Base-by-base conservation (phyloP, 2,113 vertebrate species). In the Lasiurus cinereus region DNA sequence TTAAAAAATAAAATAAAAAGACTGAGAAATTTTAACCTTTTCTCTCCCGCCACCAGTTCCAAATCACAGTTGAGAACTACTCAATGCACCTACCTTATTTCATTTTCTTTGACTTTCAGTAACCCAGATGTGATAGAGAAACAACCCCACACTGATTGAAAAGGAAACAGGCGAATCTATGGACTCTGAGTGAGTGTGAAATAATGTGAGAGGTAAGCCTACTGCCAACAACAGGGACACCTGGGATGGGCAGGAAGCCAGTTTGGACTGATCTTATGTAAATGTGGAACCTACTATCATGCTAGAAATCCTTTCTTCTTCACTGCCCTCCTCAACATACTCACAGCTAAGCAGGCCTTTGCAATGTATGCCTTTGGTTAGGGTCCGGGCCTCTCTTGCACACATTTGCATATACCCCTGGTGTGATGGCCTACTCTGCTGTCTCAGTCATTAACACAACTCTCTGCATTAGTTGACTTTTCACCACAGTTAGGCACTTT, bases 401-500 rank as follows among this genome's bases (percentile, higher is more conserved):
- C 29, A 24, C 11, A 29, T n/a, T 69, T 56, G n/a, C n/a, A 88
- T 67, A 69, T 39, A 52, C 3, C 19, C 19, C 1, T 85, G 39
- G 13, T 15, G n/a, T 36, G 36, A 48, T 2, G 66, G 24, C 15
- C 22, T 6, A 1, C 48, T 46, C 29, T 64, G 33, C 12, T 54
- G 46, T 36, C 64, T 88, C 29, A 22, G 48, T 78, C 19, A 54
- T 36, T 83, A 78, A 62, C 18, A 59, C 43, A 83, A 72, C 67
- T 52, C 16, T 52, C 16, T 83, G 16, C 24, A 46, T 62, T 83
- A 12, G 21, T 83, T 90, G 31, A 36, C 46, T 83, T 18, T 77
- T 52, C 98, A 98, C 97, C 97, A 98, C 97, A 98, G 98, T 98
- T 98, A 98, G 98, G 98, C 97, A 98, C 96, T 98, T 98, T 98